phyloP scores from a whole-genome alignment of 1,140 invertebrate species.

The Berghia stephanieae region DNA sequence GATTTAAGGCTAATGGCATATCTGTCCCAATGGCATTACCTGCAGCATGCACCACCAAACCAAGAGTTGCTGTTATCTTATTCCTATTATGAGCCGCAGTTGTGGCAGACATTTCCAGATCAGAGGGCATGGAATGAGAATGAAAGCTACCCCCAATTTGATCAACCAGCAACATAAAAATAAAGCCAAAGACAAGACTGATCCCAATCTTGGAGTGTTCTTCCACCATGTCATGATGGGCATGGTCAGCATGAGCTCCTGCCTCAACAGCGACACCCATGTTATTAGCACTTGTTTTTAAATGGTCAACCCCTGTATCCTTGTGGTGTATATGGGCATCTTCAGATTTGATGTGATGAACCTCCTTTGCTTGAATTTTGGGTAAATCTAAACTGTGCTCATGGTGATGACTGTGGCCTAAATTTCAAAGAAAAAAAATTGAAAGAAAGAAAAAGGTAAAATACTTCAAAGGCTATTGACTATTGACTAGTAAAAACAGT shows the following conservation, averaged over 20 bases:
- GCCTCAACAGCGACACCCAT: not conserved
- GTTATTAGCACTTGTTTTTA: not conserved
- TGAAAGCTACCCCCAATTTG: conserved; percentile 72
- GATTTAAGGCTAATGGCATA: too few species aligned
- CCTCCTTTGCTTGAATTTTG: too few species aligned
- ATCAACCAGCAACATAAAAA: conserved; percentile 98
- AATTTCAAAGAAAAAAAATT: too few species aligned
- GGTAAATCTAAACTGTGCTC: too few species aligned
- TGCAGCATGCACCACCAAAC: conserved; percentile 96
- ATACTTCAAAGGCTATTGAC: too few species aligned
- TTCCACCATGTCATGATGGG: conserved; percentile 47
- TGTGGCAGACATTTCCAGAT: conserved; percentile 33
- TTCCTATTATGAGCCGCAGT: conserved; percentile 68
- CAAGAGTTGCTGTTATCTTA: conserved; percentile 92
- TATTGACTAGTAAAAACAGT: too few species aligned
- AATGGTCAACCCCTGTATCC: not conserved
- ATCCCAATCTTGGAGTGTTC: conserved; percentile 73
- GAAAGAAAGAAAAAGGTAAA: too few species aligned
- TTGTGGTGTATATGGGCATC: not conserved
- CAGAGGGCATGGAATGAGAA: conserved; percentile 43
- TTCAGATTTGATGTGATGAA: too few species aligned
- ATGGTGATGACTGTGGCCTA: too few species aligned
- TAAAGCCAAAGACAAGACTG: conserved; percentile 85
- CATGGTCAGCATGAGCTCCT: conserved; percentile 34
- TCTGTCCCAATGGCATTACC: conserved; percentile 70